Evolutionary conservation across 2,113 vertebrate species (phyloP).

Genomic region (Cochlearius cochlearius): DNA sequence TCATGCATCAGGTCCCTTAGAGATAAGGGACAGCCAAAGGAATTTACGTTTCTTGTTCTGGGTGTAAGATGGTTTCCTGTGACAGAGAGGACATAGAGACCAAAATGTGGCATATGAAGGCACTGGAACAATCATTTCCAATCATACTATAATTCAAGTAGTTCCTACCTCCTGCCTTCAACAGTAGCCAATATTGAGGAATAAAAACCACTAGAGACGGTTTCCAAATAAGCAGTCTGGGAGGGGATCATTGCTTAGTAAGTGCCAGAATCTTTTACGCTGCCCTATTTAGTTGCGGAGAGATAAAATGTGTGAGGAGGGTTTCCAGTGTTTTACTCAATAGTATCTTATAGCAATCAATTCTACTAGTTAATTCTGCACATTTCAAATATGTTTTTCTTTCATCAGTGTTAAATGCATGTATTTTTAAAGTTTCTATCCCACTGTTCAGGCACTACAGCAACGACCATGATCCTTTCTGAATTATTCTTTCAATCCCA

Average conservation of each 20-base stretch:
- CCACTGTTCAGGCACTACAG: not conserved
- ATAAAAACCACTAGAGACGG: not conserved
- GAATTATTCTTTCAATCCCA: not conserved
- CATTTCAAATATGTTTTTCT: not conserved
- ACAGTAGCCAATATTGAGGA: not conserved
- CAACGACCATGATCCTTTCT: not conserved
- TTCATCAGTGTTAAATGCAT: not conserved
- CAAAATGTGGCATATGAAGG: not conserved
- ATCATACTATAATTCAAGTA: not conserved
- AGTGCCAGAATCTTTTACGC: not conserved
- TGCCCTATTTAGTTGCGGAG: not conserved
- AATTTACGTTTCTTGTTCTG: not conserved
- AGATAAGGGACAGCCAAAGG: not conserved
- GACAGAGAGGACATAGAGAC: not conserved
- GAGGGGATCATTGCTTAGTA: not conserved
- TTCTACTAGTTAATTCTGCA: not conserved
- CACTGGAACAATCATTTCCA: not conserved
- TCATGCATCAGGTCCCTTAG: constrained; percentile 33
- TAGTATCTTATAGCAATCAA: not conserved
- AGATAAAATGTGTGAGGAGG: not conserved
- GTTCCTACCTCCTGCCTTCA: not conserved
- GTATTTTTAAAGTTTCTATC: not conserved
- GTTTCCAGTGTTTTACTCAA: not conserved
- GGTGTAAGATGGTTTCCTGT: not conserved
- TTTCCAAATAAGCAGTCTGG: not conserved